A percentile compares a stretch with the other conserved stretches of the same genome.
Evolutionary conservation across 2,797 vertebrate species (phyloP).

Genomic region (Merluccius polli): DNA sequence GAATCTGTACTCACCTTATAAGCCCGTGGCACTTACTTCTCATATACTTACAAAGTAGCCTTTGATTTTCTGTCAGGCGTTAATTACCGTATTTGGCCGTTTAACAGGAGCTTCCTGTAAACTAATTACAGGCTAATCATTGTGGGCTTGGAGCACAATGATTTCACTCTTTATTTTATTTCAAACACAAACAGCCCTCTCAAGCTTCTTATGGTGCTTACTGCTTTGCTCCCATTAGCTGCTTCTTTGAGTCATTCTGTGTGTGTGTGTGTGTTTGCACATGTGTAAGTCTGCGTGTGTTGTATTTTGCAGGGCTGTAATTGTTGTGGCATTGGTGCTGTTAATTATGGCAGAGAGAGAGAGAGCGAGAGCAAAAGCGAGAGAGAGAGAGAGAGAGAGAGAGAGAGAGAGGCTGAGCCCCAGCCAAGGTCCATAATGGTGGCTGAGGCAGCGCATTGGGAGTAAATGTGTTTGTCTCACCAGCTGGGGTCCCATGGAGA

Average conservation of each 20-base stretch:
- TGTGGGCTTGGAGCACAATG: conserved; percentile 85
- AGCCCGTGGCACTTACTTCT: conserved; percentile 91
- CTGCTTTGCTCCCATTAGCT: conserved; percentile 92
- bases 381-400: conserved; percentile 95
- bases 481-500: conserved; percentile 96
- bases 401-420: conserved; percentile 96
- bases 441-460: conserved; percentile 84
- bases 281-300: neutral
- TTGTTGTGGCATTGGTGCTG: conserved; percentile 94
- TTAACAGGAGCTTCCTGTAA: conserved; percentile 98
- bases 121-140: conserved; percentile 99
- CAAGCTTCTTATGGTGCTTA: conserved; percentile 79
- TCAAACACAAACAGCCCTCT: conserved; percentile 78
- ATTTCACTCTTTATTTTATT: conserved; percentile 93
- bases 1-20: conserved; percentile 84
- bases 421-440: conserved; percentile 98
- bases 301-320: conserved; percentile 83
- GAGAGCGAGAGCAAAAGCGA: conserved; percentile 86
- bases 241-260: conserved; percentile 88
- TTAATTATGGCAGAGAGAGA: conserved; percentile 99
- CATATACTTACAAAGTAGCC: conserved; percentile 96
- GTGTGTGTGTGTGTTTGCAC: conserved; percentile 60
- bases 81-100: conserved; percentile 98
- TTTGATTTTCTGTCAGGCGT: conserved; percentile 99
- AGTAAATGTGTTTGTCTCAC: conserved; percentile 94